Evolutionary conservation across 2,888 invertebrate species (phyloP).

Genomic region (Thereva unica): DNA sequence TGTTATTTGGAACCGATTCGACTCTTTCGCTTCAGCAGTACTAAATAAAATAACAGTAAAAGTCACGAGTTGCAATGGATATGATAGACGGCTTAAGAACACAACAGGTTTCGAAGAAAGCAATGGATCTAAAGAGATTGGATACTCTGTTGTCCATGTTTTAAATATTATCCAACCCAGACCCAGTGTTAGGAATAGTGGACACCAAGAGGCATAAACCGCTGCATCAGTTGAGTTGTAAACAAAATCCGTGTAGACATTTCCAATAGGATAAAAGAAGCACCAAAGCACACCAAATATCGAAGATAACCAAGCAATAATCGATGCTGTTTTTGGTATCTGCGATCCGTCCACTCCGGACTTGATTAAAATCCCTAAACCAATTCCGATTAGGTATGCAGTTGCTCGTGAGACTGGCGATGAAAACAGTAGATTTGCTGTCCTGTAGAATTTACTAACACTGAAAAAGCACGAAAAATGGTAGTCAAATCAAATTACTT

Average conservation of each 20-base stretch:
- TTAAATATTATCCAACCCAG: conserved; percentile 68
- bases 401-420: conserved; percentile 68
- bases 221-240: conserved; percentile 67
- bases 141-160: conserved; percentile 43
- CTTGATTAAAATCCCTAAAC: conserved; percentile 61
- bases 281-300: conserved; percentile 57
- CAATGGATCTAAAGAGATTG: conserved; percentile 52
- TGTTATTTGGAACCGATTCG: conserved; percentile 63
- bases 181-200: conserved; percentile 65
- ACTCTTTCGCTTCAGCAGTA: conserved; percentile 65
- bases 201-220: conserved; percentile 67
- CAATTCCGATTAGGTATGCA: conserved; percentile 68
- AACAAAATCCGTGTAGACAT: conserved; percentile 64
- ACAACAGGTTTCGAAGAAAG: conserved; percentile 63
- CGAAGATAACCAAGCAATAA: conserved; percentile 50
- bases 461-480: conserved; percentile 55
- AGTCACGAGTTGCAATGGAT: conserved; percentile 68
- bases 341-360: conserved; percentile 10
- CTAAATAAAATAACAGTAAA: conserved; percentile 70
- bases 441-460: conserved; percentile 69
- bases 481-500: conserved; percentile 12
- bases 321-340: conserved; percentile 30
- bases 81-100: conserved; percentile 68
- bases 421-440: conserved; percentile 67
- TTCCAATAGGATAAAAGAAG: conserved; percentile 65